Conservation (phyloP, 2,113 vertebrate species). For the Misgurnus anguillicaudatus region DNA sequence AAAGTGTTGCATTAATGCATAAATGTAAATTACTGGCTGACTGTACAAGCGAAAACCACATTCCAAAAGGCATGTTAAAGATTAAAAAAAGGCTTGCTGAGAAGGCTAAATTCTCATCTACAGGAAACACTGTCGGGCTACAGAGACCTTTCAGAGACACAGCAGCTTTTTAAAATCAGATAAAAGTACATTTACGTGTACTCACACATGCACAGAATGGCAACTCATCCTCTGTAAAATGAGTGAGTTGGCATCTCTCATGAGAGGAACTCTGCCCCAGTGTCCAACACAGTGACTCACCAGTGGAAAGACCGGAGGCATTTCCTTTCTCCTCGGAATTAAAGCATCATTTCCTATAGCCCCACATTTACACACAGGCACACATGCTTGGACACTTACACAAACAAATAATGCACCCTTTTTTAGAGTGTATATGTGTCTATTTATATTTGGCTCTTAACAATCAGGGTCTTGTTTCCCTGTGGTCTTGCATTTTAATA, state of each 20-base stretch:
- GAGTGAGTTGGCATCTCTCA: constrained; percentile 48
- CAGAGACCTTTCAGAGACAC: neutral
- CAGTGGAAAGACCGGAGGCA: constrained; percentile 67
- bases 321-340: constrained; percentile 61
- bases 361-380: constrained; percentile 35
- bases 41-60: no score
- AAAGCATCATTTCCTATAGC: constrained; percentile 60
- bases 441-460: constrained; percentile 43
- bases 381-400: constrained; percentile 21
- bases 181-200: constrained; percentile 15
- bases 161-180: neutral
- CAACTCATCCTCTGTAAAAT: constrained; percentile 24
- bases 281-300: constrained; percentile 69
- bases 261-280: constrained; percentile 45
- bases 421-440: constrained; percentile 42
- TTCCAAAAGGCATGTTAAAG: neutral
- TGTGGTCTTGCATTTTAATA: constrained; percentile 36
- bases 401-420: constrained; percentile 21
- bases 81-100: neutral
- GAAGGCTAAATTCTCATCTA: neutral
- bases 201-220: constrained; percentile 1
- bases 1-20: neutral
- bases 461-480: constrained; percentile 48
- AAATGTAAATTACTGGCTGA: no score
- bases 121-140: neutral